These are phyloP conservation scores for Menura novaehollandiae DNA, from an alignment of 2,113 vertebrate species.

Conservation along the genomic window DNA sequence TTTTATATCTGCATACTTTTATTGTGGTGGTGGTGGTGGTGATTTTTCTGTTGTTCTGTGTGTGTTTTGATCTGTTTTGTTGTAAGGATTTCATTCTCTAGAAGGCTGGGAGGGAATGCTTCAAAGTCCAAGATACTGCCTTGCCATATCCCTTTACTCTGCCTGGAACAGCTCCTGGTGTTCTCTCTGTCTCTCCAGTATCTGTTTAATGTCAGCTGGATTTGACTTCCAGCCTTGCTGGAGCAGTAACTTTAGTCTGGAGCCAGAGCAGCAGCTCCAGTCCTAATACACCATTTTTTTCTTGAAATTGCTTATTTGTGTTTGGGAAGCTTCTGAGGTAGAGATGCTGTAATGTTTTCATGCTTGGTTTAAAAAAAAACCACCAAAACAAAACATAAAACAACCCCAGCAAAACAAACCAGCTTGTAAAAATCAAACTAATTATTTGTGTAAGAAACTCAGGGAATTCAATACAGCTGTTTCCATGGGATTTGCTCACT, in stretches of 20 bases:
- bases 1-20: background rate
- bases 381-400: background rate
- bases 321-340: background rate
- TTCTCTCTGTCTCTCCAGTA: background rate
- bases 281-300: background rate
- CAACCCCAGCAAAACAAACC: background rate
- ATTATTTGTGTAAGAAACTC: background rate
- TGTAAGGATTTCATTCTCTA: background rate
- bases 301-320: background rate
- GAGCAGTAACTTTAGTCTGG: background rate
- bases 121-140: background rate
- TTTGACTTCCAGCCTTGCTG: background rate
- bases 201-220: background rate
- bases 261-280: background rate
- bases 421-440: background rate
- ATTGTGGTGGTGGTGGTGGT: background rate
- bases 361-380: background rate
- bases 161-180: background rate
- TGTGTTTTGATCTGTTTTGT: background rate
- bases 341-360: background rate
- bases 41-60: background rate
- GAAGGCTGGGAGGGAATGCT: background rate
- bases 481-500: background rate
- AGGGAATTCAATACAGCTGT: background rate
- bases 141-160: background rate